Evolutionary conservation across 2,113 vertebrate species (phyloP).

Genomic region (Sebastes schlegelii): DNA sequence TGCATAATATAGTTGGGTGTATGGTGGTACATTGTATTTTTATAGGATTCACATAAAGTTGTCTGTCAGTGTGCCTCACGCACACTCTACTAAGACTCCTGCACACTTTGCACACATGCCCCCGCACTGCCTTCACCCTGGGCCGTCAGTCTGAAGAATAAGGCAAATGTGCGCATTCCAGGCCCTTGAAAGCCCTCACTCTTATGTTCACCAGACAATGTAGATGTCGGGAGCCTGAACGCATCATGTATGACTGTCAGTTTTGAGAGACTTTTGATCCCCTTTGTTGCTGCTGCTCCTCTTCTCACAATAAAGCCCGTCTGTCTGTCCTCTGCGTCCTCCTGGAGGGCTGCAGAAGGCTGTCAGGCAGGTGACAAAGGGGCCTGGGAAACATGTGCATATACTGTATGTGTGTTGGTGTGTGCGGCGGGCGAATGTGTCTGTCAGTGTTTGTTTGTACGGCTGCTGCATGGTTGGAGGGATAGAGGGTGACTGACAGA

Average conservation of each 20-base stretch:
- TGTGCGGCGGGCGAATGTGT: slow-evolving; percentile 29
- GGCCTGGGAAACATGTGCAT: slow-evolving; percentile 44
- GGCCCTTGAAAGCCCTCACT: slow-evolving; percentile 29
- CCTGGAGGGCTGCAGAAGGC: slow-evolving; percentile 65
- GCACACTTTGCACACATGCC: slow-evolving; percentile 32
- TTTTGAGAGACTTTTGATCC: slow-evolving; percentile 62
- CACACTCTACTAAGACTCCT: background rate
- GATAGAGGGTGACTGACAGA: slow-evolving; percentile 82
- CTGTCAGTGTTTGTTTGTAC: slow-evolving; percentile 40
- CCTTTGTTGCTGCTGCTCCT: slow-evolving; percentile 61
- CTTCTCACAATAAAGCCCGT: slow-evolving; percentile 49
- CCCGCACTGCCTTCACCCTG: slow-evolving; percentile 36
- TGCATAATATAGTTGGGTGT: too few relatives aligned
- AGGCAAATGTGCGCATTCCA: slow-evolving; percentile 27
- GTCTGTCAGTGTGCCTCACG: slow-evolving; percentile 10
- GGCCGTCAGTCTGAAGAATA: slow-evolving; percentile 38
- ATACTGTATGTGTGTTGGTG: slow-evolving; percentile 22
- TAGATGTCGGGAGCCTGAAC: slow-evolving; percentile 48
- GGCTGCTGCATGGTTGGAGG: slow-evolving; percentile 53
- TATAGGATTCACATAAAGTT: slow-evolving; percentile 13
- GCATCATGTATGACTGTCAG: slow-evolving; percentile 64
- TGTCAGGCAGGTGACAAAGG: slow-evolving; percentile 77
- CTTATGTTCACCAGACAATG: slow-evolving; percentile 47
- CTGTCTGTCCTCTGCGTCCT: slow-evolving; percentile 69
- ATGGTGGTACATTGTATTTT: background rate